Base-by-base conservation (phyloP, 2,797 vertebrate species). In the Arnoldichthys spilopterus region DNA sequence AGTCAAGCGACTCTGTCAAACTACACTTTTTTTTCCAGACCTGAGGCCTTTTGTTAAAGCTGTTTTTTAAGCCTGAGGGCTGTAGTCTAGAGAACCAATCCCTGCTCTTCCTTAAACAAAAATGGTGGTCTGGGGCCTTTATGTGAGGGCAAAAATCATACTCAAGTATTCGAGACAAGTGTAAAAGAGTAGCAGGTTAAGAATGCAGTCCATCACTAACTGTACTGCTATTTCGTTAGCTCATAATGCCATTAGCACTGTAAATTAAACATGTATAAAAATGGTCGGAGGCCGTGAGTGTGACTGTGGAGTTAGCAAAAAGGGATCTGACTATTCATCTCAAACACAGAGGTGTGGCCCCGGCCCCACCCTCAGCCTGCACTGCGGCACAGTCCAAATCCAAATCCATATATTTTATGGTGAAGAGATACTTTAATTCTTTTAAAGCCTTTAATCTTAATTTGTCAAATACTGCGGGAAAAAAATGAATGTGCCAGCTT, bases 371-470 rank as follows among this genome's bases (percentile, higher is more conserved):
- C 56, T 77, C 37, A 64, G 61, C 37, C n/a, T 45, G 43, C 22
- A 51, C 2, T 62, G 37, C 66, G 72, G 77, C 20, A 56, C 20
- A 34, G 47, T 77, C 40, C 45, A 53, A 51, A 77, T 24, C 20
- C n/a, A 28, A 58, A 80, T 54, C 58, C 22, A 51, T 16, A 68
- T 45, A 26, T 59, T 77, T 64, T 51, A 28, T 64, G 6, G 30
- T 51, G 51, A 12, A 71, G 47, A 69, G 76, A 75, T 45, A 61
- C 18, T 63, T 63, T 72, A 61, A 78, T 72, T 89, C 84, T 85
- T 84, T 83, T 83, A 88, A 90, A 88, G 45, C 66, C 67, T 89
- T 87, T 85, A 76, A 90, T 89, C 85, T 88, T 83, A 86, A 87
- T 83, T 73, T 87, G 81, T 82, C 82, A 77, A 74, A 81, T 70